Percentiles rank a stretch among this genome's conserved stretches.
Conservation (phyloP, 2,113 vertebrate species). For the Apteryx owenii region DNA sequence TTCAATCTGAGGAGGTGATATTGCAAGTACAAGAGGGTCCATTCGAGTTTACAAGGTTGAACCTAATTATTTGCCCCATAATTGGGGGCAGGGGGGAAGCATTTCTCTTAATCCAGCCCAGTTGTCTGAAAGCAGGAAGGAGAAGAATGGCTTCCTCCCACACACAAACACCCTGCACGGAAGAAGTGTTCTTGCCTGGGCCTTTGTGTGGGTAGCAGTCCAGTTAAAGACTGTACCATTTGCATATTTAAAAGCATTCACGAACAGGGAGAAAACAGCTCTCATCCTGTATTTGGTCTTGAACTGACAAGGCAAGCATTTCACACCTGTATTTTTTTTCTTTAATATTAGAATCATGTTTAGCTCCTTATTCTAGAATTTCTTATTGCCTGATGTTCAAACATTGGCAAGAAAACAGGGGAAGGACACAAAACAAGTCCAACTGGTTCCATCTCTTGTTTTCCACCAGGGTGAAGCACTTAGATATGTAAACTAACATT, state of each 20-base stretch:
- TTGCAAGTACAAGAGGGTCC: neutral
- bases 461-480: neutral
- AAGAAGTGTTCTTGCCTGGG: neutral
- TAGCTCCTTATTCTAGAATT: neutral
- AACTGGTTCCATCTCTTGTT: neutral
- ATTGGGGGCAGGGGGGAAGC: neutral
- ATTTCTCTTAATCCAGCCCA: neutral
- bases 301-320: neutral
- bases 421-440: neutral
- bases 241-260: neutral
- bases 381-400: neutral
- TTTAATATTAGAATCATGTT: neutral
- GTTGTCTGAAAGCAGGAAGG: neutral
- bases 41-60: neutral
- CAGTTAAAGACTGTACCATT: neutral
- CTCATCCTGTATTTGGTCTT: neutral
- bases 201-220: neutral
- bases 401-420: neutral
- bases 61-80: neutral
- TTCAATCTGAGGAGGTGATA: neutral
- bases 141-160: neutral
- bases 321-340: neutral
- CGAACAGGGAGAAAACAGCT: neutral
- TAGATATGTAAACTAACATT: constrained; percentile 6
- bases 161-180: neutral